A percentile compares a stretch with the other conserved stretches of the same genome.
These are phyloP conservation scores for Neotoma lepida DNA, from an alignment of 2,113 vertebrate species.

Conservation along the genomic window DNA sequence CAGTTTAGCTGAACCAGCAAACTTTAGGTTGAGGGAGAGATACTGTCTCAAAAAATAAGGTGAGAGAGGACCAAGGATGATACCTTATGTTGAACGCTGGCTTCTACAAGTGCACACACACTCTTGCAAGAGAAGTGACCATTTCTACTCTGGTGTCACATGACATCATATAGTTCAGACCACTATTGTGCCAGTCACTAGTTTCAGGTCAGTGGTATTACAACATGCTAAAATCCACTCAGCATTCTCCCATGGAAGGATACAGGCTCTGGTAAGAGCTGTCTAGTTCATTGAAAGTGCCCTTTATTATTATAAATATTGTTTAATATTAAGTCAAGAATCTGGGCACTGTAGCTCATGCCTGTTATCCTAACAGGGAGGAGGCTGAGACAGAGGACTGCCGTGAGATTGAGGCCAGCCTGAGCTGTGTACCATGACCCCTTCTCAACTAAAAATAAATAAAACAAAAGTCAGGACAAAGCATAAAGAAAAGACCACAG, in stretches of 20 bases:
- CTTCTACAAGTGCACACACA: not conserved
- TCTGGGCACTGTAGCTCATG: not conserved
- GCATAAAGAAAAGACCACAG: not conserved
- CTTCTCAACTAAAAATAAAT: not conserved
- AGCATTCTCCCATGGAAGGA: not conserved
- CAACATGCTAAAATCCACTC: not conserved
- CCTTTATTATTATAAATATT: not conserved
- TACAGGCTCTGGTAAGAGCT: not conserved
- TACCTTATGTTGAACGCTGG: not conserved
- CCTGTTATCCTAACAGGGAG: not conserved
- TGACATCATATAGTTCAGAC: not conserved
- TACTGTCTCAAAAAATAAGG: not conserved
- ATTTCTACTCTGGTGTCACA: not conserved
- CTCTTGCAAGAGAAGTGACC: not conserved
- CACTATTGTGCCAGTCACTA: not conserved
- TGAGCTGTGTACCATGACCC: not conserved
- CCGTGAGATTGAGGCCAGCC: not conserved
- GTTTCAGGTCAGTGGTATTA: not conserved
- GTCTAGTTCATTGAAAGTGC: not conserved
- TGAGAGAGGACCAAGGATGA: not conserved
- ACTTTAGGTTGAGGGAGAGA: not conserved
- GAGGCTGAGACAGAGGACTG: not conserved
- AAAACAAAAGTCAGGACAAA: not conserved
- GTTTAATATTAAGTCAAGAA: not conserved
- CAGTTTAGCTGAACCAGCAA: not conserved